phyloP scores from a whole-genome alignment of 2,113 vertebrate genomes.

The Hylia prasina region DNA sequence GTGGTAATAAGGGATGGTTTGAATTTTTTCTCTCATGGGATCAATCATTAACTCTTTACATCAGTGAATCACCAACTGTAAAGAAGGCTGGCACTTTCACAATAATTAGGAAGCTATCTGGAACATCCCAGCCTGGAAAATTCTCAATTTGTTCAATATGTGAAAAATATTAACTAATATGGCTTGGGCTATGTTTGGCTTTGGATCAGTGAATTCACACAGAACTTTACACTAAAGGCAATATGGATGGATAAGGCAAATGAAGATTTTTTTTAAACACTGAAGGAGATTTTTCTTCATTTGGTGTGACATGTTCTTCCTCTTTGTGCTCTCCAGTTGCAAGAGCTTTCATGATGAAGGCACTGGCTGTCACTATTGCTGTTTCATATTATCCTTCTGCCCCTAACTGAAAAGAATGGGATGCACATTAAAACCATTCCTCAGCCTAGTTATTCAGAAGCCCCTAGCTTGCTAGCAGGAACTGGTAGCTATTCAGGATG shows the following conservation, averaged over 20 bases:
- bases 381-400: not conserved
- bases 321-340: not conserved
- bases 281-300: slow-evolving; percentile 19
- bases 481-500: not conserved
- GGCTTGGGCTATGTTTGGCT: not conserved
- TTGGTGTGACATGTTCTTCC: slow-evolving; percentile 5
- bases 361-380: not conserved
- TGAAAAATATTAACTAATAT: not conserved
- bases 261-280: not conserved
- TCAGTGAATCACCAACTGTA: not conserved
- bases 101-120: not conserved
- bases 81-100: not conserved
- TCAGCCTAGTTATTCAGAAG: not conserved
- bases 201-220: not conserved
- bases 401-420: slow-evolving; percentile 16
- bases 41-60: not conserved
- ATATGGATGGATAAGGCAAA: not conserved
- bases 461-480: not conserved
- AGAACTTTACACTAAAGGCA: not conserved
- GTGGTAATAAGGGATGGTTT: not conserved
- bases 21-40: not conserved
- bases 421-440: slow-evolving; percentile 12
- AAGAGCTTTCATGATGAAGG: not conserved
- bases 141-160: not conserved
- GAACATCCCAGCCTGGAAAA: not conserved